Evolutionary conservation across 2,113 vertebrate genomes (phyloP).

Genomic region (Barbus barbus): DNA sequence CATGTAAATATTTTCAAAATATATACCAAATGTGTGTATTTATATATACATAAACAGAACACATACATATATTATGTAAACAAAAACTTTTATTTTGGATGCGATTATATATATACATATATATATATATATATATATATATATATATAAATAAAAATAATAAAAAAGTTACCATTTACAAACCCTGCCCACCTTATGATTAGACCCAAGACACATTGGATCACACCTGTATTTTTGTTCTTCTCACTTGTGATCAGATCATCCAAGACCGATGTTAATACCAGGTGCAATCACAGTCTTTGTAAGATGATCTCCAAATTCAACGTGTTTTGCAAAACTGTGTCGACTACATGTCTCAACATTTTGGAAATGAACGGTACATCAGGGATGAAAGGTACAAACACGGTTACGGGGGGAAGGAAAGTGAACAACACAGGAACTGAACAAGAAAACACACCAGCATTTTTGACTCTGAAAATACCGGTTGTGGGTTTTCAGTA

Average conservation of each 20-base stretch:
- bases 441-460: background rate
- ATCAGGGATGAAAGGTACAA: background rate
- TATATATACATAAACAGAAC: too few relatives aligned
- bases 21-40: too few relatives aligned
- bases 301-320: background rate
- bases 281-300: background rate
- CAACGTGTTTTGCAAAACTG: background rate
- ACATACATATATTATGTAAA: too few relatives aligned
- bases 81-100: too few relatives aligned
- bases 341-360: slow-evolving; percentile 10
- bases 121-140: too few relatives aligned
- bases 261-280: background rate
- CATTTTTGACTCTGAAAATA: background rate
- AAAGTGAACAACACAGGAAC: background rate
- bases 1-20: too few relatives aligned
- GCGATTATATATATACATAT: too few relatives aligned
- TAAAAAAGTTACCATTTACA: too few relatives aligned
- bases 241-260: background rate
- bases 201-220: background rate
- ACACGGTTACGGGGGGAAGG: background rate
- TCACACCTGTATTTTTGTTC: background rate
- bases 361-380: background rate
- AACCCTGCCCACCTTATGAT: background rate
- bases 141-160: too few relatives aligned
- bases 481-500: background rate